These are phyloP conservation scores for Selenia dentaria DNA, from an alignment of 2,888 invertebrate genomes.

Conservation along the genomic window DNA sequence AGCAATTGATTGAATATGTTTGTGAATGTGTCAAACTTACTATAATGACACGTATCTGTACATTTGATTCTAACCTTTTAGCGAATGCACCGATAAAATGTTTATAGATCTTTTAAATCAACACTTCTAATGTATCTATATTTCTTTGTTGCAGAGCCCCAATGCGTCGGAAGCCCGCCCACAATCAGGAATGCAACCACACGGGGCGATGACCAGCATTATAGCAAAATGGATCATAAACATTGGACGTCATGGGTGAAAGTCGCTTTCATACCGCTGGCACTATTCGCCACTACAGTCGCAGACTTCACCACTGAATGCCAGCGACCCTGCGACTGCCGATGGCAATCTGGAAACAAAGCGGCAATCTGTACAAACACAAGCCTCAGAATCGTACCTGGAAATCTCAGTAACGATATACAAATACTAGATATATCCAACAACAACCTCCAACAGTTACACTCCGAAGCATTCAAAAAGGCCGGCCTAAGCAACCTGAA, in stretches of 20 bases:
- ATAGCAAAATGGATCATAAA: slow-evolving; percentile 79
- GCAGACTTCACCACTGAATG: slow-evolving; percentile 86
- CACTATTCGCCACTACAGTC: slow-evolving; percentile 60
- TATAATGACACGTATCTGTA: no score
- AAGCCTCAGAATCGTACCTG: slow-evolving; percentile 88
- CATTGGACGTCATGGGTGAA: slow-evolving; percentile 79
- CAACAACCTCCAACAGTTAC: slow-evolving; percentile 87
- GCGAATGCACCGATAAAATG: no score
- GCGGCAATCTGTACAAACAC: slow-evolving; percentile 92
- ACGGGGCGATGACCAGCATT: slow-evolving; percentile 75
- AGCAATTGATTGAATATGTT: no score
- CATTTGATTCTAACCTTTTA: no score
- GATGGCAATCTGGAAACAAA: slow-evolving; percentile 94
- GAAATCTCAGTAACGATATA: slow-evolving; percentile 88
- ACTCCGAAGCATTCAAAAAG: slow-evolving; percentile 87
- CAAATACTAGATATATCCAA: slow-evolving; percentile 90
- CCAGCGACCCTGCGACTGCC: slow-evolving; percentile 90
- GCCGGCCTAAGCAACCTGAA: slow-evolving; percentile 92
- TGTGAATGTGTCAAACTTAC: no score
- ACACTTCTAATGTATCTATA: no score
- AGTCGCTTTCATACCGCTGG: slow-evolving; percentile 61
- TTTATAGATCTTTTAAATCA: no score
- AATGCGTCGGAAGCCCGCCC: slow-evolving; percentile 59
- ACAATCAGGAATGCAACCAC: slow-evolving; percentile 71
- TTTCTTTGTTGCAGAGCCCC: slow-evolving; percentile 66